Evolutionary conservation across 1,140 invertebrate genomes (phyloP).

Genomic region (Leptopilina boulardi): DNA sequence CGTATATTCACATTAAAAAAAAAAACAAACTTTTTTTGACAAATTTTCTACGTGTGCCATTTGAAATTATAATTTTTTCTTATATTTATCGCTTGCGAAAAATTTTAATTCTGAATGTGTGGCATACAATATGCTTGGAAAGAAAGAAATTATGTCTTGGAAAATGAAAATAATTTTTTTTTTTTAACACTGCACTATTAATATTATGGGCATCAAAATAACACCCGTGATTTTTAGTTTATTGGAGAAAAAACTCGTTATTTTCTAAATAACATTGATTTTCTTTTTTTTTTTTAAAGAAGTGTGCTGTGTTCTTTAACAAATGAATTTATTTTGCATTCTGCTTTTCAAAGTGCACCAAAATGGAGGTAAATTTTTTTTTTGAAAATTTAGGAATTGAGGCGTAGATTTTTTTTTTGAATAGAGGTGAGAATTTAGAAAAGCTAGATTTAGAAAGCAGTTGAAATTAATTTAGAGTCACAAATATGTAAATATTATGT

Average conservation of each 20-base stretch:
- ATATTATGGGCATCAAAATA: slow-evolving; percentile 12
- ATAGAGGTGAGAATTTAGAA: neutral
- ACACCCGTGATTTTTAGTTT: neutral
- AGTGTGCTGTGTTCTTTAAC: neutral
- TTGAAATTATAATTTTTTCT: neutral
- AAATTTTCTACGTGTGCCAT: slow-evolving; percentile 12
- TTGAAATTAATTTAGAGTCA: neutral
- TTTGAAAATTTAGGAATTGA: neutral
- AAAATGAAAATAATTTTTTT: neutral
- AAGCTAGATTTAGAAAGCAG: neutral
- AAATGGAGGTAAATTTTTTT: slow-evolving; percentile 66
- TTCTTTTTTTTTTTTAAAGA: slow-evolving; percentile 7
- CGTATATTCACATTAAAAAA: neutral
- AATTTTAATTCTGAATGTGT: neutral
- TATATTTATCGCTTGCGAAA: slow-evolving; percentile 2
- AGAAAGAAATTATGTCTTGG: neutral
- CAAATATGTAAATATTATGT: neutral
- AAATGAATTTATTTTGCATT: slow-evolving; percentile 45
- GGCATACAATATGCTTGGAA: neutral
- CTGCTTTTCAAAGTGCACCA: slow-evolving; percentile 65
- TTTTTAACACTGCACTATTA: neutral
- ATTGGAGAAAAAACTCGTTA: neutral
- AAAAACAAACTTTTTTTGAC: neutral
- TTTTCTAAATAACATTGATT: neutral
- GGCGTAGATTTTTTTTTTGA: neutral